Evolutionary conservation across 2,888 invertebrate species (phyloP), one percentile per base, ranked within the genome.

Genomic region (Leistus spinibarbis): DNA sequence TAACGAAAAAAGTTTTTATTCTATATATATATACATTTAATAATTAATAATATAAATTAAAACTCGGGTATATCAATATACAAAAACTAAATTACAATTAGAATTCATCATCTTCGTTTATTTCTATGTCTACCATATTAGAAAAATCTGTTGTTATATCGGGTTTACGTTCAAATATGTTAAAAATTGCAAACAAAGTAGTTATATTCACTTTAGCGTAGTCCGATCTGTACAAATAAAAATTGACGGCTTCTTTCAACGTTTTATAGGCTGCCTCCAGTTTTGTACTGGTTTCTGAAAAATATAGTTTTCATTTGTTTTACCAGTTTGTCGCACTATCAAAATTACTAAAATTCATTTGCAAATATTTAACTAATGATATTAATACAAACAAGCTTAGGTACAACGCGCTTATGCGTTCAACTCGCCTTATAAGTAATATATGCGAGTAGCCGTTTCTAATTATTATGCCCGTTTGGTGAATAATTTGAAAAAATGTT

Each of bases 161-260:
- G 57, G 10, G 4, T 54, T 16, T 53, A n/a, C 60, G 40, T 27
- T 19, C 17, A 40, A 24, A 40, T 19, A 64, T 53, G 69, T 64
- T 16, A 16, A 73, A 19, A 40, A 40, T 66, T 63, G 72, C 22
- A 40, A 27, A 91, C 62, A 91, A 80, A 78, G 88, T 87, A 0
- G 87, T 86, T 24, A 94, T 83, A 82, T 91, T 89, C 57, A 94
- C 90, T 57, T 91, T 86, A 1, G 91, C 90, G 83, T 91, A 94
- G 0, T 90, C 91, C 4, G 92, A 93, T 80, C 89, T 89, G 23
- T 90, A 88, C 77, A 94, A 84, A 80, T 90, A 88, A 78, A 90
- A 90, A 80, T 93, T 92, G 1, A 92, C 89, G 54, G 89, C 88
- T 81, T 93, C 92, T 79, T 89, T 90, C 10, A 94, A 84, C 7